Conservation (phyloP, 2,888 invertebrate genomes). For the Aporophyla lueneburgensis region DNA sequence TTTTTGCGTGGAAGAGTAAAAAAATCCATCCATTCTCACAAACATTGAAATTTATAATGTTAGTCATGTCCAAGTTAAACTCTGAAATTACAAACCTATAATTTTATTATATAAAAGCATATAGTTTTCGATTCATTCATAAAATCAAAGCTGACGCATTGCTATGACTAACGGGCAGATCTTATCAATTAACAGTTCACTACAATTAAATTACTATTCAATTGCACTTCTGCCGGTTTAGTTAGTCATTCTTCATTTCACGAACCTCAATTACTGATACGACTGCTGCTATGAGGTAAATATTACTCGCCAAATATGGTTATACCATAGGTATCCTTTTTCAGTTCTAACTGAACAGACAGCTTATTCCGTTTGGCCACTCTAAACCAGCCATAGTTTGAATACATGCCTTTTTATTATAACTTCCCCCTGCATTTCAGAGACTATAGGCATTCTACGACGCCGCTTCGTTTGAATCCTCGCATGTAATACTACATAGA, state of each 20-base stretch:
- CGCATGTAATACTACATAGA: slow-evolving; percentile 24
- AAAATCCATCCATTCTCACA: too few relatives aligned
- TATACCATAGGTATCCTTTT: too few relatives aligned
- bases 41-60: too few relatives aligned
- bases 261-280: neutral
- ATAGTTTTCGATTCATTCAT: slow-evolving; percentile 16
- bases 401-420: neutral
- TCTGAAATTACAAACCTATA: too few relatives aligned
- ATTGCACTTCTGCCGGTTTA: neutral
- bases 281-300: neutral
- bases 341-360: neutral
- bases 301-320: neutral
- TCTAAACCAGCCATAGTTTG: too few relatives aligned
- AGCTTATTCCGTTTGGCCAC: neutral
- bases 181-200: slow-evolving; percentile 22
- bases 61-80: too few relatives aligned
- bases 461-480: neutral
- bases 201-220: slow-evolving; percentile 11
- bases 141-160: slow-evolving; percentile 17
- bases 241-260: slow-evolving; percentile 1
- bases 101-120: neutral
- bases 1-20: too few relatives aligned
- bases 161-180: neutral
- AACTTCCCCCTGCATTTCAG: neutral
- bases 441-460: neutral